Evolutionary conservation across 2,797 vertebrate genomes (phyloP), one percentile per base, ranked within the genome.

Genomic region (Intellagama lesueurii): DNA sequence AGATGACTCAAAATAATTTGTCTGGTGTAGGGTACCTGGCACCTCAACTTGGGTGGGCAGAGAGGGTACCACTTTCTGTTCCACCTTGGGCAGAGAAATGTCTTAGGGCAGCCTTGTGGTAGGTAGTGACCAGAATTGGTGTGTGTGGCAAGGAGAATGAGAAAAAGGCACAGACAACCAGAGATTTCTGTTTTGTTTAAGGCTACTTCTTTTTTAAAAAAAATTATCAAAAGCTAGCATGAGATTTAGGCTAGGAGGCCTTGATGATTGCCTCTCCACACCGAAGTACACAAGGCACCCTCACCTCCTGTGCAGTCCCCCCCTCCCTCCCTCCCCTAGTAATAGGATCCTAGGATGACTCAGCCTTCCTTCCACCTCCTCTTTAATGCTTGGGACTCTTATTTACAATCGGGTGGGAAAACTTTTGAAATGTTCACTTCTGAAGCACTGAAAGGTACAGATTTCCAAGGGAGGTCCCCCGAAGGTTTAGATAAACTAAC

Each of bases 331-430:
- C 2, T 6, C 17, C 24, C 14, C 47, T 35, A 56, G 69, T 64
- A 82, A 88, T 68, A 28, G 72, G 75, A 28, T 90, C 91, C 66
- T 44, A 94, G 92, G 89, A 97, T 97, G 97, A 97, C 97, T 97
- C 97, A 97, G 97, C 96, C 96, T 72, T 68, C n/a, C 0, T 7
- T 85, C 92, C 81, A 60, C 52, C 91, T 91, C 85, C 22, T 89
- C 85, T 88, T n/a, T 88, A 86, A 89, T 90, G 73, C 88, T 91
- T 86, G 87, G 87, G 56, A 49, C 52, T 72, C 81, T 90, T 94
- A 93, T 94, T 93, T 90, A 94, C 86, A 82, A 90, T 88, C n/a
- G 95, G 96, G 94, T 96, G 96, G 93, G 89, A 14, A 22, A 66
- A 92, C 85, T 93, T 94, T 72, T 93, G 90, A 88, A 84, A 76